Evolutionary conservation across 1,140 invertebrate species (phyloP), one percentile per base, ranked within the genome.

Genomic region (Homalodisca vitripennis): DNA sequence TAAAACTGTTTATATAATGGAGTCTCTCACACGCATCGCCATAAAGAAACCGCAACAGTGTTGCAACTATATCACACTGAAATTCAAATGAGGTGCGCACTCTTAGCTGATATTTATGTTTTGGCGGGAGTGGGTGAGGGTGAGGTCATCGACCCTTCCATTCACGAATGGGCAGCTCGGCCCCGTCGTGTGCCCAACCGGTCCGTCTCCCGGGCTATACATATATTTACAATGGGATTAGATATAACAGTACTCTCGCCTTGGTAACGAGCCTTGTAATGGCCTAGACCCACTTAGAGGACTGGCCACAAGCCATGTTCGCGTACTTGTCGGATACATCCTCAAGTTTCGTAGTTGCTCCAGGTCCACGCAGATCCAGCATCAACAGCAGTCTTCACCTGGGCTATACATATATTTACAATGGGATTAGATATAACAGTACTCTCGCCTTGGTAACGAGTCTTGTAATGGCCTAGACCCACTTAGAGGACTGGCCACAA

Each of bases 171-270:
- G 34, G 34, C 34, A 41, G 34, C 17, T n/a, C n/a, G n/a, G n/a
- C n/a, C n/a, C 34, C 3, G 48, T 12, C 48, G 48, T 51, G 48
- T 51, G 48, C 48, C 48, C 6, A 20, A 51, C 48, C 48, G 48
- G 48, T 20, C 48, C 48, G n/a, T n/a, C n/a, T n/a, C n/a, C n/a
- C n/a, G 3, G 14, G 48, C 3, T 51, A 22, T 51, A 51, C n/a
- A 51, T 51, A 51, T 51, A 51, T 51, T n/a, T 51, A 51, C 48
- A 51, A 51, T 51, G 48, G 48, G 48, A 51, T 51, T 51, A 3
- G 48, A 51, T 10, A 51, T 51, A 51, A 51, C 48, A 10, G 48
- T 51, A 51, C 34, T 10, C 48, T 51, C 48, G 48, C n/a, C 17
- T 20, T 3, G 48, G 14, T n/a, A n/a, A n/a, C n/a, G n/a, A n/a